A percentile compares a stretch with the other conserved stretches of the same genome.
These are phyloP conservation scores for Anarsia innoxiella DNA, from an alignment of 2,888 invertebrate genomes.

Conservation along the genomic window DNA sequence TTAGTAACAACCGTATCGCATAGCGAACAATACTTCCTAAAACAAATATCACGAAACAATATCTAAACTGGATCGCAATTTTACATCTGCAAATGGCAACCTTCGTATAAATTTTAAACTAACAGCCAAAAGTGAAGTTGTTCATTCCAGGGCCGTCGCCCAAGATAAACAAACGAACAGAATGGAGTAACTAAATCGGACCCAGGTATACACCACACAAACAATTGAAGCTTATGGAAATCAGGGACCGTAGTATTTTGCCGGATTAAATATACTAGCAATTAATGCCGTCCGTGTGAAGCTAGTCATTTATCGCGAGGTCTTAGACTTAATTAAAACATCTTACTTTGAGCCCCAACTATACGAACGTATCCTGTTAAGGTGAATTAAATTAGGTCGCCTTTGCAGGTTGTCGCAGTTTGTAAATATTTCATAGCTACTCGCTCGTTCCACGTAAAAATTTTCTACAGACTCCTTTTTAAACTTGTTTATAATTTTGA, in stretches of 20 bases:
- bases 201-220: conserved; percentile 55
- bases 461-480: too few species aligned
- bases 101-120: conserved; percentile 5
- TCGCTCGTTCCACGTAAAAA: background rate
- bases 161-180: conserved; percentile 57
- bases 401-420: conserved; percentile 24
- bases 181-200: conserved; percentile 1
- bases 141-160: conserved; percentile 48
- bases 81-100: too few species aligned
- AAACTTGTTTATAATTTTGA: background rate
- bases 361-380: conserved; percentile 36
- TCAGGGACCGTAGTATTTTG: conserved; percentile 67
- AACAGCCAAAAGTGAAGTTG: conserved; percentile 21
- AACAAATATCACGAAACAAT: too few species aligned
- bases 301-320: conserved; percentile 68
- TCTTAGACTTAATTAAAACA: conserved; percentile 73
- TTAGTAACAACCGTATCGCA: too few species aligned
- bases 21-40: too few species aligned
- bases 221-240: conserved; percentile 74
- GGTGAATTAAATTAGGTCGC: conserved; percentile 52
- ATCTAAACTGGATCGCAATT: too few species aligned
- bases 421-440: background rate
- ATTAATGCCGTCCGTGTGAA: conserved; percentile 60
- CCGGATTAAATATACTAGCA: conserved; percentile 72
- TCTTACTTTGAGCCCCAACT: conserved; percentile 62